Conservation (phyloP, 2,797 vertebrate species). For the Phaenicophaeus curvirostris region DNA sequence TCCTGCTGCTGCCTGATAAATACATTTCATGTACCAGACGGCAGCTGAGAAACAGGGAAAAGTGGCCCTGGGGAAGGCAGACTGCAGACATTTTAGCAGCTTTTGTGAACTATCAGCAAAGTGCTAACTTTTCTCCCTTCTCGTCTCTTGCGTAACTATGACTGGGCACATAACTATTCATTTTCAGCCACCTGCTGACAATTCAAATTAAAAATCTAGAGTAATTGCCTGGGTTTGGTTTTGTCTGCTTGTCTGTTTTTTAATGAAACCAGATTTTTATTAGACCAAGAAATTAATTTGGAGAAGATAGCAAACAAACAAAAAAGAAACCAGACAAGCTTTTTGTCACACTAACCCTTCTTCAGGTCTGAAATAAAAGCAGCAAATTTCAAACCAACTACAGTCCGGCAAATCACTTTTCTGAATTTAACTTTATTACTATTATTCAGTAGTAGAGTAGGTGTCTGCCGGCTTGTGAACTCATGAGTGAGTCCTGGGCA, state of each 20-base stretch:
- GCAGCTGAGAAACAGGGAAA: neutral
- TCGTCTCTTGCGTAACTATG: neutral
- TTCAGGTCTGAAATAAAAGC: neutral
- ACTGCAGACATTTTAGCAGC: neutral
- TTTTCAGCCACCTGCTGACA: conserved; percentile 47
- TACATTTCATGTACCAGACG: neutral
- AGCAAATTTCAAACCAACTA: neutral
- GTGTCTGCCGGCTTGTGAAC: neutral
- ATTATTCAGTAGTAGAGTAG: neutral
- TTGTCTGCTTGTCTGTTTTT: conserved; percentile 25
- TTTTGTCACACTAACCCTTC: neutral
- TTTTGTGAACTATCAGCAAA: neutral
- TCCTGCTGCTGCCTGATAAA: neutral
- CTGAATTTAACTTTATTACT: neutral
- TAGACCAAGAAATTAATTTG: neutral
- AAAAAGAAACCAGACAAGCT: neutral
- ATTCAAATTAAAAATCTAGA: conserved; percentile 30
- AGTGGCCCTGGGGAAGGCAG: neutral
- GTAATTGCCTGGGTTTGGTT: neutral
- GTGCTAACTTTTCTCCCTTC: neutral
- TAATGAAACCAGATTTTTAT: conserved; percentile 27
- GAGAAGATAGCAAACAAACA: neutral
- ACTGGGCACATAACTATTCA: neutral
- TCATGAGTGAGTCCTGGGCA: neutral
- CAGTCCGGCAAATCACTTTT: neutral